phyloP scores from a whole-genome alignment of 2,113 vertebrate species.

The Polypterus senegalus region DNA sequence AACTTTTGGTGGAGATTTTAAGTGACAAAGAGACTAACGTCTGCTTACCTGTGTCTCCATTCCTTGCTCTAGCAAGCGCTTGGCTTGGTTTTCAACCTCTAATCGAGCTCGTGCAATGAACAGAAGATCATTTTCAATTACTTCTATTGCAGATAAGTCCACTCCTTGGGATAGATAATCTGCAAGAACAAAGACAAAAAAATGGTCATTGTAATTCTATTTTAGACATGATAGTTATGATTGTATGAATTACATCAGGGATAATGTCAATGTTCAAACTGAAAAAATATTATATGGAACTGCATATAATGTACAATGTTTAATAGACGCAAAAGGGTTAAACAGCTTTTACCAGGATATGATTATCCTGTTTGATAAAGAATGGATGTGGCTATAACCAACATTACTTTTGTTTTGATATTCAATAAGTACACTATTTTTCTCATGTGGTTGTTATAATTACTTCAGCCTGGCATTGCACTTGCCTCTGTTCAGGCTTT shows the following conservation, averaged over 20 bases:
- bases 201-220: not conserved
- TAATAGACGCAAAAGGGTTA: not conserved
- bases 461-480: too few relatives aligned
- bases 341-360: not conserved
- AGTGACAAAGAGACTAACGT: too few relatives aligned
- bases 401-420: too few relatives aligned
- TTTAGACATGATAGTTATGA: not conserved
- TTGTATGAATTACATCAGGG: not conserved
- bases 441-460: too few relatives aligned
- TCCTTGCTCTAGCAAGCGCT: constrained; percentile 85
- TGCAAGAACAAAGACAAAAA: constrained; percentile 28
- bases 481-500: too few relatives aligned
- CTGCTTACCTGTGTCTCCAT: constrained; percentile 86
- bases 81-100: constrained; percentile 95
- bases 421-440: too few relatives aligned
- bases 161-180: constrained; percentile 94
- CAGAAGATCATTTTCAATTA: constrained; percentile 89
- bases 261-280: not conserved
- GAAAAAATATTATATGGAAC: not conserved
- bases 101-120: constrained; percentile 88
- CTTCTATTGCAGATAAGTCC: constrained; percentile 89
- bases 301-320: not conserved
- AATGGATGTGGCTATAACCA: too few relatives aligned
- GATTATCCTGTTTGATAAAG: not conserved
- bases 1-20: too few relatives aligned